These are phyloP conservation scores for Urechis unicinctus DNA, from an alignment of 2,888 invertebrate species.

Conservation along the genomic window DNA sequence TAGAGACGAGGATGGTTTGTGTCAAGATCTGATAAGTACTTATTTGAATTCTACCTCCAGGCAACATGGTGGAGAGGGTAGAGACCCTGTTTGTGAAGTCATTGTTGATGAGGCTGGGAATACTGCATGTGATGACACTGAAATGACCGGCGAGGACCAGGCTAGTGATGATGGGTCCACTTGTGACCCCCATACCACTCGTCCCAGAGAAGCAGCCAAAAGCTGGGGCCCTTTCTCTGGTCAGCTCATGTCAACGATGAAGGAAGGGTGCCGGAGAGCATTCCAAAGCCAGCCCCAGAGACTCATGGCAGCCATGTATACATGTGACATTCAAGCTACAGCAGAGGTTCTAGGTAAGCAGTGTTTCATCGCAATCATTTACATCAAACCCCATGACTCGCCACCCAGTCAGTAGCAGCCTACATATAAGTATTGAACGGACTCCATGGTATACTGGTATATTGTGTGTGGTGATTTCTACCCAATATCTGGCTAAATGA, in stretches of 20 bases:
- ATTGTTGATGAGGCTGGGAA: not conserved
- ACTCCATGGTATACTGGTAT: not conserved
- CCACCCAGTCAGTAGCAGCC: too few relatives aligned
- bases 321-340: constrained; percentile 73
- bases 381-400: too few relatives aligned
- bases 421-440: too few relatives aligned
- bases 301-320: constrained; percentile 92
- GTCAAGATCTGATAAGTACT: too few relatives aligned
- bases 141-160: not conserved
- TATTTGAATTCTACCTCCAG: too few relatives aligned
- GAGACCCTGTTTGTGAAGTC: too few relatives aligned
- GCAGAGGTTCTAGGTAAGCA: constrained; percentile 80
- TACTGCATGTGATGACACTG: not conserved
- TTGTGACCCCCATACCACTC: not conserved
- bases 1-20: too few relatives aligned
- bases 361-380: too few relatives aligned
- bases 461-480: too few relatives aligned
- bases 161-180: not conserved
- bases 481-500: too few relatives aligned
- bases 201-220: too few relatives aligned
- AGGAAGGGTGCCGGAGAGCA: constrained; percentile 79
- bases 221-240: constrained; percentile 57
- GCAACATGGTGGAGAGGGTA: too few relatives aligned
- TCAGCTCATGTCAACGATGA: constrained; percentile 84
- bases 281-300: constrained; percentile 85